Base-by-base conservation (phyloP, 1,140 invertebrate species). In the Andrena cerasifolii region DNA sequence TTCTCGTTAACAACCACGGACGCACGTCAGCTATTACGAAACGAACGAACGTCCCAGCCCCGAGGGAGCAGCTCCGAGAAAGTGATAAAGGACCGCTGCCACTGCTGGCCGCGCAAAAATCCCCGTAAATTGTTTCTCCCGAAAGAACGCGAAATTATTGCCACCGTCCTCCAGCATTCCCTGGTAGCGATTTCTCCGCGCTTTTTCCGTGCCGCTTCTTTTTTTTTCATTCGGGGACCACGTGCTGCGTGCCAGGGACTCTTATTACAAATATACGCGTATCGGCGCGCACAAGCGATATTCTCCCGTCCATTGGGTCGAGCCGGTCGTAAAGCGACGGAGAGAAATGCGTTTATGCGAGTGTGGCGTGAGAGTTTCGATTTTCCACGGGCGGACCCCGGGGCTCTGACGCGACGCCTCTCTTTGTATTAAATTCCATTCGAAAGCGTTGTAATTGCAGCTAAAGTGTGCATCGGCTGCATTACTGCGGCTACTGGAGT, bases 51-150 rank as follows among this genome's bases (percentile, higher is more conserved):
- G 59, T 28, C 31, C 28, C 2, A 12, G 31, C 16, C 65, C 10
- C 6, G 28, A 26, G 63, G 74, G 43, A 59, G 36, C 43, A 21
- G 14, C 47, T 21, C 54, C 43, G 53, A 76, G 49, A 58, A 47
- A 51, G 72, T 76, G 78, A 76, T 76, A 77, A 77, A 80, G 47
- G 21, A 62, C 63, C 53, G 31, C 51, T 78, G 58, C 40, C 76
- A 36, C 73, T 78, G 67, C 21, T n/a, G 49, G n/a, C 24, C 26
- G 6, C 18, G 28, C 36, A 68, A 76, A 76, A 76, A 76, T 73
- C 47, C 53, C 28, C 49, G 61, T 62, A 73, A 73, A 78, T 65
- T 78, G 31, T 78, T 72, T 56, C 68, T 51, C 65, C 47, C 56
- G 58, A 74, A 65, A 65, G 28, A 73, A 74, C 51, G 43, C 43